Evolutionary conservation across 2,888 invertebrate species (phyloP).

Genomic region (Cantharis flavilabris): DNA sequence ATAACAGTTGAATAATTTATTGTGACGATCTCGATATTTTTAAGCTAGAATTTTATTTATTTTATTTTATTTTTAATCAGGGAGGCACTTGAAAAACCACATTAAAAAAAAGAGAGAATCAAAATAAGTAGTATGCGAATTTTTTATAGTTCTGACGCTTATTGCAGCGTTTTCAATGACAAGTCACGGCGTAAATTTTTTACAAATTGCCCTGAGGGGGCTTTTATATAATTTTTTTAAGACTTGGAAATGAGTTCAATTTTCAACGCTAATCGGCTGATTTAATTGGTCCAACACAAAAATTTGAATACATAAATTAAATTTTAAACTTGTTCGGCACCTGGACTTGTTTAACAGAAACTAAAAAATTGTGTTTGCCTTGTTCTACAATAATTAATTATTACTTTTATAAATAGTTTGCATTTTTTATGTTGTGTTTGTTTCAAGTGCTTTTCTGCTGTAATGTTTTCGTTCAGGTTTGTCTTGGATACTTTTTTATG

Average conservation of each 20-base stretch:
- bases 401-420: background rate
- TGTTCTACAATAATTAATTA: too few relatives aligned
- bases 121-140: too few relatives aligned
- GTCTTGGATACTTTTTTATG: background rate
- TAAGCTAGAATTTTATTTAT: background rate
- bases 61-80: background rate
- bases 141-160: too few relatives aligned
- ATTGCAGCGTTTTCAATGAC: too few relatives aligned
- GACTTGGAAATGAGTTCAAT: background rate
- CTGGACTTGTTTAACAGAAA: background rate
- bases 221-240: background rate
- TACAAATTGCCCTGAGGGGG: too few relatives aligned
- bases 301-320: background rate
- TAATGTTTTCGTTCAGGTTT: background rate
- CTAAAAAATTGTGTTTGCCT: background rate
- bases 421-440: background rate
- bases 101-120: too few relatives aligned
- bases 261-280: too few relatives aligned
- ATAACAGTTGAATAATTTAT: background rate
- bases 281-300: too few relatives aligned
- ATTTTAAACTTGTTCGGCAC: background rate
- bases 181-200: too few relatives aligned
- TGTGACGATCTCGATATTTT: background rate
- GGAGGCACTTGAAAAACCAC: background rate
- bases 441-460: background rate